Percentiles rank a stretch among this genome's conserved stretches.
Evolutionary conservation across 2,797 vertebrate genomes (phyloP).

Genomic region (Steatocranus sp.): DNA sequence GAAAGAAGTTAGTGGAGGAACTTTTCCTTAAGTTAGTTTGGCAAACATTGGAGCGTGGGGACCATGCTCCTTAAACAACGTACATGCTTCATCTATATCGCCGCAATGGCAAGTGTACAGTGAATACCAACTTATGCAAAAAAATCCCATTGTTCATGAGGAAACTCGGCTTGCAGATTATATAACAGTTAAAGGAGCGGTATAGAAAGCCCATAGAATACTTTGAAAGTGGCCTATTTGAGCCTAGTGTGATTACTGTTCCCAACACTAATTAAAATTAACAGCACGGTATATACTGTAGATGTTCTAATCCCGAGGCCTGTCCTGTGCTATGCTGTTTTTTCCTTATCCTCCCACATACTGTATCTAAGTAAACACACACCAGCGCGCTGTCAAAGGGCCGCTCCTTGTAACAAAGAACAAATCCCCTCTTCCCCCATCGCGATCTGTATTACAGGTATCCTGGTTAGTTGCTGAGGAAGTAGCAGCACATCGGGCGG

Average conservation of each 20-base stretch:
- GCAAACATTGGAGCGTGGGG: conserved; percentile 3
- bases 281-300: background rate
- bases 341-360: conserved; percentile 35
- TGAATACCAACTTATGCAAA: conserved; percentile 7
- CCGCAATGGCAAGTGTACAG: background rate
- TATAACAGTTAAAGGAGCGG: conserved; percentile 5
- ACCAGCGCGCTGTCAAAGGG: background rate
- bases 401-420: background rate
- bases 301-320: conserved; percentile 14
- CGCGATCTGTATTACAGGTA: conserved; percentile 26
- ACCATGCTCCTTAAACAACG: conserved; percentile 1
- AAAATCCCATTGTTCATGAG: background rate
- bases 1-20: conserved; percentile 38
- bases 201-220: background rate
- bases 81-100: background rate
- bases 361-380: conserved; percentile 10
- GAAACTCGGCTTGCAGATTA: conserved; percentile 11
- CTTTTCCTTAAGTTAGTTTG: conserved; percentile 18
- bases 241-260: conserved; percentile 23
- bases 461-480: conserved; percentile 19
- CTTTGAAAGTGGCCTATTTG: conserved; percentile 43
- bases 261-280: conserved; percentile 43
- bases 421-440: background rate
- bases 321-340: conserved; percentile 25
- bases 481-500: conserved; percentile 11